Evolutionary conservation across 1,140 invertebrate genomes (phyloP), one percentile per base, ranked within the genome.

Genomic region (Zaprionus vittiger): DNA sequence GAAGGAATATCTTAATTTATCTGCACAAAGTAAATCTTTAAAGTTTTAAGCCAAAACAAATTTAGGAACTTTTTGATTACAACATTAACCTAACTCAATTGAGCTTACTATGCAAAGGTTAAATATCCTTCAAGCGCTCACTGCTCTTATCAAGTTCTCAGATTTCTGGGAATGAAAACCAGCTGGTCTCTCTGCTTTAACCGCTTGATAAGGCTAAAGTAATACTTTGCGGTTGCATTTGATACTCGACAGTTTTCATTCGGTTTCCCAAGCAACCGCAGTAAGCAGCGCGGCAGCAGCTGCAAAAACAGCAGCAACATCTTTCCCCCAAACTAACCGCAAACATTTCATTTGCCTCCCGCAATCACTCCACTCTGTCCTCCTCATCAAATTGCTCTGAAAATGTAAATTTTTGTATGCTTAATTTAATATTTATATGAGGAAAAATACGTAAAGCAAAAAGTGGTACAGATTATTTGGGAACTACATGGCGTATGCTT

Each of bases 401-500:
- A 49, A 61, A 73, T 73, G 56, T 77, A 63, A 63, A 74, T 73
- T 77, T 68, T 68, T 14, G 34, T 77, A 41, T 61, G 24, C 52
- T 52, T 74, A 63, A 68, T 73, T 77, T 73, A 73, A 77, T 74
- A 77, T 77, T 73, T 77, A 68, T 77, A 44, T 83, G 83, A 67
- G 59, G 56, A 83, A 67, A 66, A 54, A 15, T 20, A 49, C 9
- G 44, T 20, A 62, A 65, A 61, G 31, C 41, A 57, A 37, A 56
- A 34, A 62, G 26, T 11, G 22, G n/a, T 14, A n/a, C 24, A 70
- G 41, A 59, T 47, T 62, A 77, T 22, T 26, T 26, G 26, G 38
- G 61, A 56, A 75, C 52, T 64, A 89, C 85, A 84, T 76, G 84
- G 37, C 63, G 78, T 76, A 83, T 89, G 76, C 84, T 87, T 87